Conservation (phyloP, 1,140 invertebrate species). For the Radopholus similis region DNA sequence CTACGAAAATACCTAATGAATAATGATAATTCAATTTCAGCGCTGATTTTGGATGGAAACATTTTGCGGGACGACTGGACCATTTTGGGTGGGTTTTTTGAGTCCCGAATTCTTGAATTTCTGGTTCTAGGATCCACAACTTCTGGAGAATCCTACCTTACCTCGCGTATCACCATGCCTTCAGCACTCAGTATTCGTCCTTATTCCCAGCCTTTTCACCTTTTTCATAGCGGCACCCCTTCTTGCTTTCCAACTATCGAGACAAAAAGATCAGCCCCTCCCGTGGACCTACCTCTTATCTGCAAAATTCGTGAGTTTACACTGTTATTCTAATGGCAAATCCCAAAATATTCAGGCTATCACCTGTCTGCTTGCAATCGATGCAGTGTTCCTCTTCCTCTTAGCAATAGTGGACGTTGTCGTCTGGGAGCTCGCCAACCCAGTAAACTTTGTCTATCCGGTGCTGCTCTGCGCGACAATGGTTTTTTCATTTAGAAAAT, state of each 20-base stretch:
- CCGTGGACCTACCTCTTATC: constrained; percentile 47
- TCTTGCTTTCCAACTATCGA: constrained; percentile 39
- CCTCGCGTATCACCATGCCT: constrained; percentile 46
- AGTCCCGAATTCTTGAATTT: not conserved
- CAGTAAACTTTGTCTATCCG: constrained; percentile 44
- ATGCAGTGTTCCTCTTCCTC: constrained; percentile 36
- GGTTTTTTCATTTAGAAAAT: constrained; percentile 10
- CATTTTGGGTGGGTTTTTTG: not conserved
- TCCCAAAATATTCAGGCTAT: constrained; percentile 40
- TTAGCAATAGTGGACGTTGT: constrained; percentile 31
- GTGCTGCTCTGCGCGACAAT: constrained; percentile 36
- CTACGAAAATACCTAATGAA: too few relatives aligned
- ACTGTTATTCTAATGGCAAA: not conserved
- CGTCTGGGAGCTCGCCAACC: constrained; percentile 15
- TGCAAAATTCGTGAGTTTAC: constrained; percentile 35
- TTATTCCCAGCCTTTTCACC: constrained; percentile 43
- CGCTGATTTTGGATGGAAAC: too few relatives aligned
- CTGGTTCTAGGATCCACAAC: not conserved
- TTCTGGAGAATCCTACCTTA: constrained; percentile 16
- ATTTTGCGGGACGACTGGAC: not conserved
- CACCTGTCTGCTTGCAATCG: constrained; percentile 27
- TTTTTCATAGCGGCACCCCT: constrained; percentile 42
- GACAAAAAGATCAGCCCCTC: constrained; percentile 23
- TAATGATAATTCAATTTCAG: too few relatives aligned
- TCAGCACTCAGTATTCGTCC: constrained; percentile 49